Evolutionary conservation across 2,113 vertebrate species (phyloP).

Genomic region (Barbus barbus): DNA sequence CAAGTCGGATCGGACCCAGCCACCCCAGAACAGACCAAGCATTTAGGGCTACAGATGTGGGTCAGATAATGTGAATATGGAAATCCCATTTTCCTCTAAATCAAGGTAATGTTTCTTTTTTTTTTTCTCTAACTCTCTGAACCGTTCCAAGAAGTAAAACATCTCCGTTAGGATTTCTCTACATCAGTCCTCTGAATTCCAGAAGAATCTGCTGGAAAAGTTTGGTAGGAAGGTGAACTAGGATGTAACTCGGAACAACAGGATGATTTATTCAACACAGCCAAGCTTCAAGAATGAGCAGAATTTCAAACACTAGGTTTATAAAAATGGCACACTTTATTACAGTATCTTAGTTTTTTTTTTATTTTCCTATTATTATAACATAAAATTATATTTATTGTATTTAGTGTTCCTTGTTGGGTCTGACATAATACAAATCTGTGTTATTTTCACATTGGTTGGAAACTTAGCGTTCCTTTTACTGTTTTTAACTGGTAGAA

Average conservation of each 20-base stretch:
- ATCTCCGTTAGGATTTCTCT: conserved; percentile 37
- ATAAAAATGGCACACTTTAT: too few species aligned
- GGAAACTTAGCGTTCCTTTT: not conserved
- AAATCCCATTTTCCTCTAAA: conserved; percentile 50
- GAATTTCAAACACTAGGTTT: not conserved
- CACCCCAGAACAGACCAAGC: conserved; percentile 38
- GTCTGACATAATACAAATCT: not conserved
- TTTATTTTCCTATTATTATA: not conserved
- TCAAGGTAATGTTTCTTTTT: conserved; percentile 42
- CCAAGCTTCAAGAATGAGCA: not conserved
- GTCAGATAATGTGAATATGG: conserved; percentile 54
- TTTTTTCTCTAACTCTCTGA: conserved; percentile 1
- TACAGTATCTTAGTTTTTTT: too few species aligned
- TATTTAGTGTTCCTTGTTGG: not conserved
- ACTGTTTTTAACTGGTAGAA: too few species aligned
- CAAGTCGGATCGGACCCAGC: not conserved
- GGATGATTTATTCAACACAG: not conserved
- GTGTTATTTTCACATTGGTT: not conserved
- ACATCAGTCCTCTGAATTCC: conserved; percentile 28
- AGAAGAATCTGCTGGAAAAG: conserved; percentile 36
- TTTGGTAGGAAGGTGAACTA: not conserved
- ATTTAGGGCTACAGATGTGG: conserved; percentile 49
- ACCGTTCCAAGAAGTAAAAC: not conserved
- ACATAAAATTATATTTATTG: not conserved
- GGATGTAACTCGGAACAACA: not conserved